phyloP scores from a whole-genome alignment of 2,113 vertebrate species.

The Prionailurus viverrinus region DNA sequence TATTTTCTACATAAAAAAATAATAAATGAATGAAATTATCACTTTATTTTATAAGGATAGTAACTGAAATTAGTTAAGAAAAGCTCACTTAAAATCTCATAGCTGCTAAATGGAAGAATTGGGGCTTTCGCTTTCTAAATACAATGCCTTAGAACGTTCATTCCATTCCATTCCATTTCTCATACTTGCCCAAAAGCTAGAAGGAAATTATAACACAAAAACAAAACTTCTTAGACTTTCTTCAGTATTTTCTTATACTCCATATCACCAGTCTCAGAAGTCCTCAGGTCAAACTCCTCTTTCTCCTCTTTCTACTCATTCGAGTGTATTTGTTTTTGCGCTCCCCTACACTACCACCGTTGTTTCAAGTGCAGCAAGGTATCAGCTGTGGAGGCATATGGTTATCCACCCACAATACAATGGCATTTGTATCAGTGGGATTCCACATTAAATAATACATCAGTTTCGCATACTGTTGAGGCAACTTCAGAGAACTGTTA shows the following conservation, averaged over 20 bases:
- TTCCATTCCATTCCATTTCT: not conserved
- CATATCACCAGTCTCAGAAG: not conserved
- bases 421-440: not conserved
- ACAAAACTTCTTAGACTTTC: conserved; percentile 3
- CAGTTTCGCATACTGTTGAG: not conserved
- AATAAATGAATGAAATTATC: not conserved
- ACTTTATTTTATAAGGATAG: not conserved
- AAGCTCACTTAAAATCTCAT: not conserved
- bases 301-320: not conserved
- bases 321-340: not conserved
- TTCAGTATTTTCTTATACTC: not conserved
- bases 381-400: not conserved
- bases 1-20: not conserved
- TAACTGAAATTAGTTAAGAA: not conserved
- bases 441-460: conserved; percentile 19
- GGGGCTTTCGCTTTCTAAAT: not conserved
- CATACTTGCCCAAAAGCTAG: not conserved
- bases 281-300: not conserved
- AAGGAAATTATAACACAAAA: conserved; percentile 12
- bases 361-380: not conserved
- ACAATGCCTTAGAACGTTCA: not conserved
- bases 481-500: not conserved
- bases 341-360: not conserved
- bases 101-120: not conserved
- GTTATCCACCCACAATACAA: not conserved